These are phyloP conservation scores for Distichodus sexfasciatus DNA, from an alignment of 2,797 vertebrate species.

Conservation along the genomic window DNA sequence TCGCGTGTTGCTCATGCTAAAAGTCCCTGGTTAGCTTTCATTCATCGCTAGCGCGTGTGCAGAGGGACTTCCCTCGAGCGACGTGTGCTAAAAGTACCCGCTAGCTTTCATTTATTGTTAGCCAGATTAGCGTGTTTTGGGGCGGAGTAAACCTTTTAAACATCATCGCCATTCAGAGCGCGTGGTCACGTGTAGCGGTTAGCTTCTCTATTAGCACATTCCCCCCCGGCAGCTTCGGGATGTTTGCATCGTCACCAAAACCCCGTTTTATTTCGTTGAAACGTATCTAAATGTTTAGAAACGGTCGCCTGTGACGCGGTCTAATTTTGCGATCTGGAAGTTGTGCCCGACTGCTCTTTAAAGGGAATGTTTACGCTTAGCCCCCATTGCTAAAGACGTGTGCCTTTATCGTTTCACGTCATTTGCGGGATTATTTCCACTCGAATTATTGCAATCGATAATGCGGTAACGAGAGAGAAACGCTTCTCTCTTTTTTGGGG, in stretches of 20 bases:
- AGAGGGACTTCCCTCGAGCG: no score
- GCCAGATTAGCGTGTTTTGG: background rate
- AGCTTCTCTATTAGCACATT: conserved; percentile 33
- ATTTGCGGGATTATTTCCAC: background rate
- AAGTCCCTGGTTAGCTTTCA: no score
- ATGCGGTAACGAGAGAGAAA: no score
- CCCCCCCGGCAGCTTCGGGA: background rate
- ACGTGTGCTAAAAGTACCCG: no score
- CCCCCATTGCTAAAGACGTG: conserved; percentile 23
- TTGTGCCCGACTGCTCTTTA: background rate
- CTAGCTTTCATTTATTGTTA: no score
- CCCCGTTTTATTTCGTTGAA: background rate
- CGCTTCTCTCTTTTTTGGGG: no score
- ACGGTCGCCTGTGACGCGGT: background rate
- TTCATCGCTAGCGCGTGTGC: no score
- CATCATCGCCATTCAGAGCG: conserved; percentile 40
- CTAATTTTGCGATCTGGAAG: background rate
- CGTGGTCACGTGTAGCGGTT: conserved; percentile 46
- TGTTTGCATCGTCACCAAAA: background rate
- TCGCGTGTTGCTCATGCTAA: no score
- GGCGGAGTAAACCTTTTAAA: no score
- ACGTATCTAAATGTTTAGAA: background rate
- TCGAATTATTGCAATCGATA: background rate
- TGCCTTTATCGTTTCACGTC: conserved; percentile 6
- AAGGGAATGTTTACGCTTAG: conserved; percentile 26